These are phyloP conservation scores for Drosophila emarginata DNA, from an alignment of 2,888 invertebrate genomes.

Conservation along the genomic window DNA sequence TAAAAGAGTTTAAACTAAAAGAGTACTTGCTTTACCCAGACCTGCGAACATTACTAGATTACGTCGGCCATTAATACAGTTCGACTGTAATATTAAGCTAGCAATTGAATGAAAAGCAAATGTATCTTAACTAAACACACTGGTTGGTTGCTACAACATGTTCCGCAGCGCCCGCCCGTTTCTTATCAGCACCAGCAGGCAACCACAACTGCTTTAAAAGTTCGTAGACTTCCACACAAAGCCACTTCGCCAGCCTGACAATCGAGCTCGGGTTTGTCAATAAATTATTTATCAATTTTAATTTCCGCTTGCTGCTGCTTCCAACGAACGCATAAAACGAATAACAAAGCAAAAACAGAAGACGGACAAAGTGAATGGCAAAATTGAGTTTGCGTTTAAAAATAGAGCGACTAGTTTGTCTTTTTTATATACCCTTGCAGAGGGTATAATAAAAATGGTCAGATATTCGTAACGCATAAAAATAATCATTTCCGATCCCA, in stretches of 20 bases:
- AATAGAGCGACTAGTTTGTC: constrained; percentile 28
- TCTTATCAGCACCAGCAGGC: not conserved
- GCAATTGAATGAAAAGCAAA: not conserved
- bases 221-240: not conserved
- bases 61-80: too few relatives aligned
- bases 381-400: constrained; percentile 24
- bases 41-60: too few relatives aligned
- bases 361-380: constrained; percentile 43
- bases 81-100: not conserved
- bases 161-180: not conserved
- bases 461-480: too few relatives aligned
- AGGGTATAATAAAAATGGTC: too few relatives aligned
- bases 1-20: too few relatives aligned
- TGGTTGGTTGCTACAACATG: not conserved
- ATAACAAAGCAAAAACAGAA: constrained; percentile 13
- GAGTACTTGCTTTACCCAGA: too few relatives aligned
- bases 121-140: not conserved
- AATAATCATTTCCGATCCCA: too few relatives aligned
- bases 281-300: constrained; percentile 62
- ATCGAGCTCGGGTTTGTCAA: constrained; percentile 43
- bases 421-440: too few relatives aligned
- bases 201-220: not conserved
- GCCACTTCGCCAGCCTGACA: not conserved
- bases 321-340: constrained; percentile 31
- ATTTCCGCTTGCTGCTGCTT: constrained; percentile 52